These are phyloP conservation scores for Periophthalmus magnuspinnatus DNA, from an alignment of 2,797 vertebrate species.

Conservation along the genomic window DNA sequence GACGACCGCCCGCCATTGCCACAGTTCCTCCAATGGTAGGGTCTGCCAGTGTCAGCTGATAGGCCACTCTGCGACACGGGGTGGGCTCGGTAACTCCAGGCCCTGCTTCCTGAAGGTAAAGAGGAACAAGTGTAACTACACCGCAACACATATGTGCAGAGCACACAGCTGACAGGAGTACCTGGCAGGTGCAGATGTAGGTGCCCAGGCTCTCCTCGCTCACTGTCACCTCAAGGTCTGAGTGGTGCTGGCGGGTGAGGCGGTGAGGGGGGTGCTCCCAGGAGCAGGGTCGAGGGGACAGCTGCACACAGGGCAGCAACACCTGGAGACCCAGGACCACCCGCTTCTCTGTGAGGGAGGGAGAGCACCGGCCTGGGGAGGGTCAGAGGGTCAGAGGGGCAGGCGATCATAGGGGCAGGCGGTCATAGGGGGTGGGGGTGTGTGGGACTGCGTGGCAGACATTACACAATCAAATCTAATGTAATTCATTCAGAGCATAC, in stretches of 20 bases:
- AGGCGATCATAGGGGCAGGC: neutral
- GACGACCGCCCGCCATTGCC: slow-evolving; percentile 41
- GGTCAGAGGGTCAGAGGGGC: neutral
- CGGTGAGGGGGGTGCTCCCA: slow-evolving; percentile 79
- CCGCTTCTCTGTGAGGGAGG: slow-evolving; percentile 64
- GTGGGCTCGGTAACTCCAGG: slow-evolving; percentile 58
- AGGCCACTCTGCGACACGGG: slow-evolving; percentile 74
- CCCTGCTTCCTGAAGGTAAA: slow-evolving; percentile 57
- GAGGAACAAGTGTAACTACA: neutral
- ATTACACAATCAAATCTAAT: neutral
- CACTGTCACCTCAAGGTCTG: slow-evolving; percentile 81
- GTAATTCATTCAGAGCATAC: slow-evolving; percentile 29
- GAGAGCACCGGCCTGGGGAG: slow-evolving; percentile 68
- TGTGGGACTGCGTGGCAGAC: too few species aligned
- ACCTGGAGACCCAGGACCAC: slow-evolving; percentile 74
- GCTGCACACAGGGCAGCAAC: slow-evolving; percentile 81
- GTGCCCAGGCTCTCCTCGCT: slow-evolving; percentile 72
- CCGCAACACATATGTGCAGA: neutral
- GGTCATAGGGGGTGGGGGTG: neutral
- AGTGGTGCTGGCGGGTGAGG: slow-evolving; percentile 70
- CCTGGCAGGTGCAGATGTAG: slow-evolving; percentile 83
- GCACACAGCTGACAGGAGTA: slow-evolving; percentile 35
- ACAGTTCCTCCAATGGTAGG: slow-evolving; percentile 40
- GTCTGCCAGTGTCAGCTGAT: slow-evolving; percentile 70
- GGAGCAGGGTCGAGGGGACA: slow-evolving; percentile 79